Evolutionary conservation across 2,113 vertebrate genomes (phyloP), one percentile per base, ranked within the genome.

Genomic region (Trichomycterus rosablanca): DNA sequence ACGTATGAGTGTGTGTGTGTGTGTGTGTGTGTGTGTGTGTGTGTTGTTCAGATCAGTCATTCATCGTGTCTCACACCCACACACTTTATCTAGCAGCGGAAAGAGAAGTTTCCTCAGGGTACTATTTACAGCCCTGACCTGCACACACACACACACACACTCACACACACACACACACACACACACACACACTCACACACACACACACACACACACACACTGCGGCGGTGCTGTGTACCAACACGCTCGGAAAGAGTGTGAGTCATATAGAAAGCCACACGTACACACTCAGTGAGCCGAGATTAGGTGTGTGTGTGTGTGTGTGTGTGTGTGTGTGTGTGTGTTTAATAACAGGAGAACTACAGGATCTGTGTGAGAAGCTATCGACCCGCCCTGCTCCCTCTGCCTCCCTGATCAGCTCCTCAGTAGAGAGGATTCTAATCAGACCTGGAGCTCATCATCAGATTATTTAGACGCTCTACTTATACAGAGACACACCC

Each of bases 201-300:
- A 32, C 52, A 34, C 61, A 54, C 37, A 53, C 49, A 63, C 60
- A 40, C 51, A 56, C 44, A 58, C 57, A 32, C 66, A 32, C 34
- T n/a, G n/a, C 11, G 15, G 30, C 64, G 45, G 30, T 34, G 30
- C 37, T 46, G 7, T 37, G 63, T 54, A 40, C 26, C 59, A 44
- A 62, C 75, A 40, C 44, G 52, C 54, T 53, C 43, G 46, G 61
- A 70, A 65, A 59, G 46, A 44, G 28, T 16, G 55, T 59, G 55
- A 70, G 48, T 65, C 61, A 70, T 70, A 59, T 37, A 64, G 67
- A 54, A 64, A 71, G 46, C 20, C 32, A 51, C 45, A 66, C 50
- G 53, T 50, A 71, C 39, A 40, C 54, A 67, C 42, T 37, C 59
- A 50, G n/a, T n/a, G n/a, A 32, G 30, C 4, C 30, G 9, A 32